Conservation (phyloP, 2,797 vertebrate genomes). For the Falco biarmicus region DNA sequence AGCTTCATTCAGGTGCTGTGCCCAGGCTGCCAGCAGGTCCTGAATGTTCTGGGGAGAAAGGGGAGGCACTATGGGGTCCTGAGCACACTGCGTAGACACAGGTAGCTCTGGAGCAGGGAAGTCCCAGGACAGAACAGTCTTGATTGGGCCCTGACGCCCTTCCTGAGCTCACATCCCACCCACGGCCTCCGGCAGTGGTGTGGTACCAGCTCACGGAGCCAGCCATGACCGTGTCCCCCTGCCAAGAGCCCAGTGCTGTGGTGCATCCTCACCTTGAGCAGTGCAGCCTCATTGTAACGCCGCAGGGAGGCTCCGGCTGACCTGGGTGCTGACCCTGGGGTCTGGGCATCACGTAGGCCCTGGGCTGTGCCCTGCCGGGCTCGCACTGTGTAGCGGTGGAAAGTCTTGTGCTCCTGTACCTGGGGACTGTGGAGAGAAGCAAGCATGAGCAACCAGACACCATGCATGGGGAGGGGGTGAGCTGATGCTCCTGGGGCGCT, state of each 20-base stretch:
- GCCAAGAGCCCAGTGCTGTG: not conserved
- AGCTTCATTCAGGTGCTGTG: slow-evolving; percentile 82
- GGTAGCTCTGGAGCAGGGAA: not conserved
- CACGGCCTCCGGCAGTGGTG: not conserved
- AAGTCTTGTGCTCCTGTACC: slow-evolving; percentile 91
- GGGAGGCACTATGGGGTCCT: not conserved
- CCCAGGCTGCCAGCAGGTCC: slow-evolving; percentile 88
- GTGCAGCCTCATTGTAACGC: slow-evolving; percentile 88
- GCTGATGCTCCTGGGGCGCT: not conserved
- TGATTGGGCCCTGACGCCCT: not conserved
- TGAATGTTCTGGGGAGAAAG: slow-evolving; percentile 86
- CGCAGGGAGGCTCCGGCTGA: slow-evolving; percentile 92
- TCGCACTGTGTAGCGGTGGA: slow-evolving; percentile 94
- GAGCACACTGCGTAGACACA: not conserved
- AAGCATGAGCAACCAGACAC: not conserved
- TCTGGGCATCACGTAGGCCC: slow-evolving; percentile 86
- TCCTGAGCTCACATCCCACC: not conserved
- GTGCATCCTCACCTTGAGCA: slow-evolving; percentile 81
- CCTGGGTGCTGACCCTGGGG: slow-evolving; percentile 79
- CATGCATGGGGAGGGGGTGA: not conserved
- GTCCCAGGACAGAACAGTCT: not conserved
- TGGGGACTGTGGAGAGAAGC: slow-evolving; percentile 78
- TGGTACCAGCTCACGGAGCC: not conserved
- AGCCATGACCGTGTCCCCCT: accelerated
- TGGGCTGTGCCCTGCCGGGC: slow-evolving; percentile 92